Percentiles rank a stretch among this genome's conserved stretches.
Evolutionary conservation across 2,888 invertebrate genomes (phyloP).

Genomic region (Acronicta leporina): DNA sequence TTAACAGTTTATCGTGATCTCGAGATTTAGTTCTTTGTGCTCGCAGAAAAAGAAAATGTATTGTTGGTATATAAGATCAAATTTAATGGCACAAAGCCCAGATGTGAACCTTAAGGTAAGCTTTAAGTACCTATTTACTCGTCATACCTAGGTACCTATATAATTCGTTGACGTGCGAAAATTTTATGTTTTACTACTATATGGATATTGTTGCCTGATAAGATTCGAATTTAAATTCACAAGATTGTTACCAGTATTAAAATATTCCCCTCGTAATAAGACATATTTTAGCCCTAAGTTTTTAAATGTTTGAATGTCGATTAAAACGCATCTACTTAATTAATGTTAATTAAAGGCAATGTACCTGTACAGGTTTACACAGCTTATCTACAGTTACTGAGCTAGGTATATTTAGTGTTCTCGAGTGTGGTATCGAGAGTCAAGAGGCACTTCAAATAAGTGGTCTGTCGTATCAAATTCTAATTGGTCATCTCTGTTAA

Average conservation of each 20-base stretch:
- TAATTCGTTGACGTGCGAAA: background rate
- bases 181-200: background rate
- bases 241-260: too few species aligned
- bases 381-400: background rate
- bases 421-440: slow-evolving; percentile 12
- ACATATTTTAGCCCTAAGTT: too few species aligned
- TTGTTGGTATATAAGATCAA: too few species aligned
- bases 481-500: slow-evolving; percentile 7
- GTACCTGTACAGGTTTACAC: background rate
- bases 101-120: background rate
- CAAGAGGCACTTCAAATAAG: slow-evolving; percentile 1
- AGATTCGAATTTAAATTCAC: too few species aligned
- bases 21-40: too few species aligned
- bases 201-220: background rate
- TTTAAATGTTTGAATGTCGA: too few species aligned
- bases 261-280: too few species aligned
- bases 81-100: background rate
- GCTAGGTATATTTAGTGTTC: background rate
- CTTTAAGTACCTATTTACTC: background rate
- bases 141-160: too few species aligned
- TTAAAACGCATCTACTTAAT: too few species aligned
- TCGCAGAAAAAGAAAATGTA: too few species aligned
- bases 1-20: too few species aligned
- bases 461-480: slow-evolving; percentile 21
- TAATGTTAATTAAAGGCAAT: background rate